phyloP scores from a whole-genome alignment of 2,113 vertebrate genomes.

The Xiphorhynchus elegans region DNA sequence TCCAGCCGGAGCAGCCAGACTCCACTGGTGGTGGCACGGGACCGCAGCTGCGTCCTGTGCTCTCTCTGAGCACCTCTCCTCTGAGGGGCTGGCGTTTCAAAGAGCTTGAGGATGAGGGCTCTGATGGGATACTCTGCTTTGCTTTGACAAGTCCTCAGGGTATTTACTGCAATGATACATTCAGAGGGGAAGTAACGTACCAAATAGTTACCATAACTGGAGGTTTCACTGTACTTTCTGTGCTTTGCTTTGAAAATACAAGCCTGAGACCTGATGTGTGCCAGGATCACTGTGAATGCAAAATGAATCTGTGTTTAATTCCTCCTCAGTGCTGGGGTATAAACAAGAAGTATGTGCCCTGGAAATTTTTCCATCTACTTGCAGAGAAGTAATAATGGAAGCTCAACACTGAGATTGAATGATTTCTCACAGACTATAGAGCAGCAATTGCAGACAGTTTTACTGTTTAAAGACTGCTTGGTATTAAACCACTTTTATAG shows the following conservation, averaged over 20 bases:
- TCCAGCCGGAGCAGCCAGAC: background rate
- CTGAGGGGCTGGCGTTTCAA: background rate
- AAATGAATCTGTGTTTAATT: slow-evolving; percentile 31
- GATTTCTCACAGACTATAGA: slow-evolving; percentile 43
- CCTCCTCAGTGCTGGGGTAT: background rate
- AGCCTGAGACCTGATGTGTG: background rate
- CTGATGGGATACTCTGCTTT: background rate
- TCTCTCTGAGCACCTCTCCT: background rate
- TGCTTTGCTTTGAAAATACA: slow-evolving; percentile 27
- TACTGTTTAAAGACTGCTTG: slow-evolving; percentile 43
- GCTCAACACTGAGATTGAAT: background rate
- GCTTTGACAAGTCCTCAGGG: background rate
- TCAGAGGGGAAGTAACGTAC: background rate
- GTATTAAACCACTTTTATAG: slow-evolving; percentile 51
- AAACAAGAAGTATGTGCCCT: slow-evolving; percentile 31
- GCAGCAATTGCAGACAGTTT: slow-evolving; percentile 53
- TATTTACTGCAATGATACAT: background rate
- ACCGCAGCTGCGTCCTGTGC: background rate
- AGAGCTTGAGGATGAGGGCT: background rate
- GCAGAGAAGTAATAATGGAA: slow-evolving; percentile 1
- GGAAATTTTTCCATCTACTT: slow-evolving; percentile 21
- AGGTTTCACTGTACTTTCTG: background rate
- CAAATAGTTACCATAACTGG: slow-evolving; percentile 5
- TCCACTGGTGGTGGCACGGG: background rate
- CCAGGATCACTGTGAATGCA: slow-evolving; percentile 5